Percentiles rank a stretch among this genome's conserved stretches.
phyloP scores from a whole-genome alignment of 2,797 vertebrate species.

The Mycteria americana region DNA sequence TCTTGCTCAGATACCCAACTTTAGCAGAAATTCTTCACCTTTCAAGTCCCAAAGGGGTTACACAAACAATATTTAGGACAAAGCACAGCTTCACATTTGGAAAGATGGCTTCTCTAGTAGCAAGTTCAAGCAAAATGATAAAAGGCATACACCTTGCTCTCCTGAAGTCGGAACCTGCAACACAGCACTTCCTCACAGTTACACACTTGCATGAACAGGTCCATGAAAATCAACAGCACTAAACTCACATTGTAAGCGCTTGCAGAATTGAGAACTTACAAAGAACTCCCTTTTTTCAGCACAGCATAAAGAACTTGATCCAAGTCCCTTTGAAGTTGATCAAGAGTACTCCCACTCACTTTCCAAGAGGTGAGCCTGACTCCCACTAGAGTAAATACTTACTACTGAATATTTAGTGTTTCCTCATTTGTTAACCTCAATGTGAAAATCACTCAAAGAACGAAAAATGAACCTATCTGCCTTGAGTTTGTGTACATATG shows the following conservation, averaged over 20 bases:
- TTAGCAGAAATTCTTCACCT: background rate
- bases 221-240: background rate
- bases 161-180: background rate
- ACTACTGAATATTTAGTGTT: background rate
- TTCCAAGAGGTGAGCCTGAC: background rate
- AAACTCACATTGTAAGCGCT: background rate
- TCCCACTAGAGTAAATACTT: slow-evolving; percentile 39
- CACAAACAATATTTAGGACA: background rate
- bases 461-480: background rate
- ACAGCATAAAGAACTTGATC: background rate
- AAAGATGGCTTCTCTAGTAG: background rate
- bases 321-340: slow-evolving; percentile 8
- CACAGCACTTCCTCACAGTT: background rate
- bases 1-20: background rate
- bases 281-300: background rate
- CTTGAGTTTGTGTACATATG: background rate
- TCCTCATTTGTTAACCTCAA: background rate
- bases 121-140: background rate
- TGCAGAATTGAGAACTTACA: background rate
- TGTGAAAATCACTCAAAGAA: background rate
- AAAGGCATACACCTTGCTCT: background rate
- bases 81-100: background rate
- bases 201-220: background rate
- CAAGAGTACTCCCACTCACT: background rate
- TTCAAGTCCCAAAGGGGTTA: background rate